Base-by-base conservation (phyloP, 92 coral and sea anemone species). In the Siderastrea siderea region DNA sequence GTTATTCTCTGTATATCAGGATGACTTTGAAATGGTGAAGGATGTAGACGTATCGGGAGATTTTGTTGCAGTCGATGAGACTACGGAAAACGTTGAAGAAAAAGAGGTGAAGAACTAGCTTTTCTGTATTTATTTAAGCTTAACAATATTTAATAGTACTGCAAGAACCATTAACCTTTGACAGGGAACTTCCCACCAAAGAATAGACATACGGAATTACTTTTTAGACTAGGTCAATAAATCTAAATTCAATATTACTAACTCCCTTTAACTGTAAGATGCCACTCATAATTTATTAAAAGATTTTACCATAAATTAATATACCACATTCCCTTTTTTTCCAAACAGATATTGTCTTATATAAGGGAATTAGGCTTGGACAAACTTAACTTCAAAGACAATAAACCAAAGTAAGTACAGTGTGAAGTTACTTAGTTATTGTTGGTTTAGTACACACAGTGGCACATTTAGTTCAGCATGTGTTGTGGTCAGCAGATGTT, bases 21-120 rank as follows among this genome's bases (percentile, higher is more conserved):
- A 91, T 13, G 98, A 95, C 76, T 97, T 92, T 86, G 94, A 95
- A 61, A 93, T 97, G 96, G 86, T 97, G 3, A 97, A 96, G 64
- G 89, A 97, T 60, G 89, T 96, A 8, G 92, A 92, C 59, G 89
- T 72, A 3, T 65, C 90, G 13, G 83, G 66, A 51, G 96, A 90
- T 45, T 64, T 88, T 52, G 69, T 61, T 50, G 73, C 89, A 45
- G 91, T 47, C 51, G 69, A 76, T 15, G 90, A 78, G 47, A 47
- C 63, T 17, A 26, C 84, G 51, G 86, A 51, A 57, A 15, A 55
- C 8, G 19, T 84, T 13, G 80, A 84, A 19, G 55, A 62, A 43
- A 60, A 73, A 17, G 87, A 84, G 87, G 87, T 84, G 47, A 71
- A 14, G 78, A 71, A 15, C 19, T 16, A 13, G 38, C 38, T 26